phyloP scores from a whole-genome alignment of 1,140 invertebrate species.

The Caenorhabditis tropicalis region DNA sequence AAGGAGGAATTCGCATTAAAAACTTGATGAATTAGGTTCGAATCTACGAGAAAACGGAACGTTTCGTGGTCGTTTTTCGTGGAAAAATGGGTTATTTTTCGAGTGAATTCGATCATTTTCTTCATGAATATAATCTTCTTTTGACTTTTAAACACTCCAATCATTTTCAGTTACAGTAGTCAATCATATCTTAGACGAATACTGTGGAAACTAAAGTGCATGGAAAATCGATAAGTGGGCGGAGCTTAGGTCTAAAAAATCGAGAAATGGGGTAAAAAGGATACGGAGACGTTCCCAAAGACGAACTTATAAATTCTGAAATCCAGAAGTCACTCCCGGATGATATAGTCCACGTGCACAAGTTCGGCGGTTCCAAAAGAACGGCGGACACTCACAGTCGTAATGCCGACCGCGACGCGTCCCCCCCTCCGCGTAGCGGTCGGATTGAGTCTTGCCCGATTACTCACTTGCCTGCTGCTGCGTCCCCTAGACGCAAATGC shows the following conservation, averaged over 20 bases:
- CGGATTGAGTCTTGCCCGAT: slow-evolving; percentile 29
- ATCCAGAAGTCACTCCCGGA: background rate
- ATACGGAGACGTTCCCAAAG: background rate
- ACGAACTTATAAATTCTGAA: background rate
- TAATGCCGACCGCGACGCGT: slow-evolving; percentile 40
- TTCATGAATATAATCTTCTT: no score
- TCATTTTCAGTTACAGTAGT: background rate
- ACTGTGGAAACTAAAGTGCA: background rate
- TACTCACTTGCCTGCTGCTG: background rate
- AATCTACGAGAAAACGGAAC: no score
- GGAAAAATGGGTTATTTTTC: no score
- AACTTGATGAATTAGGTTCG: no score
- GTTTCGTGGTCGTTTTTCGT: no score
- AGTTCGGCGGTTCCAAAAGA: slow-evolving; percentile 33
- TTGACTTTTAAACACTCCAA: no score
- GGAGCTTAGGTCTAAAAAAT: background rate
- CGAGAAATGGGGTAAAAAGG: background rate
- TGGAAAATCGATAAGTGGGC: slow-evolving; percentile 23
- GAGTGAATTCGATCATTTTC: no score
- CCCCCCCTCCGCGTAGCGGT: slow-evolving; percentile 29
- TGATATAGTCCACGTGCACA: background rate
- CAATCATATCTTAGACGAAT: background rate
- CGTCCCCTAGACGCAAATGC: background rate
- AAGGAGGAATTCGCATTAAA: no score
- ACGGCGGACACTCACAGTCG: slow-evolving; percentile 28